Evolutionary conservation across 2,113 vertebrate genomes (phyloP).

Genomic region (Cyrtonyx montezumae): DNA sequence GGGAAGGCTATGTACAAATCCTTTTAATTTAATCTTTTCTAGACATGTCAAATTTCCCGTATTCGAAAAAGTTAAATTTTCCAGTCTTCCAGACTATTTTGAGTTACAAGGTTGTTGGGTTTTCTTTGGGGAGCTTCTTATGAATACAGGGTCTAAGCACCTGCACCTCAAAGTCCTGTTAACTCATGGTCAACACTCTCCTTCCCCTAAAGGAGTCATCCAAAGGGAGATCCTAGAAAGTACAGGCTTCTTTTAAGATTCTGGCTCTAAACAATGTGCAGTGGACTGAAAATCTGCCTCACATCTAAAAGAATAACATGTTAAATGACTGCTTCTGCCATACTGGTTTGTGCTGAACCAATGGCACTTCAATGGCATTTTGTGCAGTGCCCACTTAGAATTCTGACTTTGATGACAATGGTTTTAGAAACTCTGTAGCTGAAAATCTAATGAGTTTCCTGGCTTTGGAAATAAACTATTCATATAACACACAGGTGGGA

Average conservation of each 20-base stretch:
- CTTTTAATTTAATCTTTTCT: background rate
- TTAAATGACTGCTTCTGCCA: background rate
- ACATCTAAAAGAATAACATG: background rate
- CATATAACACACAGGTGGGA: background rate
- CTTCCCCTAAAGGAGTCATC: background rate
- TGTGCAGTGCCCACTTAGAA: background rate
- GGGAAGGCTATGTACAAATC: background rate
- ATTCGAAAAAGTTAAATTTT: background rate
- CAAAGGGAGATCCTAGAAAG: conserved; percentile 16
- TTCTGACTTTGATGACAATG: background rate
- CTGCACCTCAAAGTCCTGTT: background rate
- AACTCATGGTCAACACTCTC: background rate
- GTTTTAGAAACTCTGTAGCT: background rate
- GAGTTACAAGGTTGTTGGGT: background rate
- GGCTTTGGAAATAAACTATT: conserved; percentile 19
- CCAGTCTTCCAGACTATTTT: background rate
- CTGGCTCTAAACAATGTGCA: background rate
- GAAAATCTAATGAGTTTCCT: conserved; percentile 18
- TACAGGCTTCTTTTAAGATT: conserved; percentile 24
- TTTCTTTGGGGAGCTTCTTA: background rate
- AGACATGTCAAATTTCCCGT: background rate
- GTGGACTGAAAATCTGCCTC: background rate
- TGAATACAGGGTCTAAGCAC: background rate
- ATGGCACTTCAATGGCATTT: background rate
- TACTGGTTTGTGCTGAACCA: background rate